Evolutionary conservation across 2,797 vertebrate species (phyloP), one percentile per base, ranked within the genome.

Genomic region (Danio aesculapii): DNA sequence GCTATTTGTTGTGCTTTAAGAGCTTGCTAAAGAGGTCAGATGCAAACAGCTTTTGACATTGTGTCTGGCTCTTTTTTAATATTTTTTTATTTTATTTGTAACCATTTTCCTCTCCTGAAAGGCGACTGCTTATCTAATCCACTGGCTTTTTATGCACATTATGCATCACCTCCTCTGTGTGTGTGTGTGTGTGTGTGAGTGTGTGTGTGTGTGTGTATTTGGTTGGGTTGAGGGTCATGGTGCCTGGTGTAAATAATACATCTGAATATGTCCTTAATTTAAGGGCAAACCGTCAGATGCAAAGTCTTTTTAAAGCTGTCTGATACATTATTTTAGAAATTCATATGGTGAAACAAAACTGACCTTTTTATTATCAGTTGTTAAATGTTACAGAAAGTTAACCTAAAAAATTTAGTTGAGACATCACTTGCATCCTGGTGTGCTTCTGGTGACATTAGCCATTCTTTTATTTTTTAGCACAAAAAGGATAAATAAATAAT

Each of bases 1-100:
- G 89, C 87, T 86, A 83, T 93, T 87, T 92, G 86, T 92, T 92
- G 92, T 92, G 84, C 84, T 86, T 88, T 90, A 84, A 91, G 59
- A 83, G 85, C 87, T 47, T 75, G 79, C 87, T 85, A 86, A 81
- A 75, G 87, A 84, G 82, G 86, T 87, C 63, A 85, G 85, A 90
- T 89, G 84, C 57, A 71, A 84, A 87, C 78, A 46, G 52, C 73
- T 70, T 72, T 81, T 84, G 75, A 67, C 81, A 81, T 78, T 83
- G 79, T 84, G 83, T 75, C 41, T 21, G 64, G 59, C 68, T 30
- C n/a, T 81, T 79, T 85, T 84, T 50, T 74, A 44, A 55, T 67
- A 58, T 46, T 11, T 61, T 79, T 70, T 50, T 14, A 57, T 81
- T 73, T 49, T 83, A 30, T 49, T 57, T 81, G 44, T 17, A 75